phyloP scores from a whole-genome alignment of 2,797 vertebrate genomes.

The Protonibea diacanthus region DNA sequence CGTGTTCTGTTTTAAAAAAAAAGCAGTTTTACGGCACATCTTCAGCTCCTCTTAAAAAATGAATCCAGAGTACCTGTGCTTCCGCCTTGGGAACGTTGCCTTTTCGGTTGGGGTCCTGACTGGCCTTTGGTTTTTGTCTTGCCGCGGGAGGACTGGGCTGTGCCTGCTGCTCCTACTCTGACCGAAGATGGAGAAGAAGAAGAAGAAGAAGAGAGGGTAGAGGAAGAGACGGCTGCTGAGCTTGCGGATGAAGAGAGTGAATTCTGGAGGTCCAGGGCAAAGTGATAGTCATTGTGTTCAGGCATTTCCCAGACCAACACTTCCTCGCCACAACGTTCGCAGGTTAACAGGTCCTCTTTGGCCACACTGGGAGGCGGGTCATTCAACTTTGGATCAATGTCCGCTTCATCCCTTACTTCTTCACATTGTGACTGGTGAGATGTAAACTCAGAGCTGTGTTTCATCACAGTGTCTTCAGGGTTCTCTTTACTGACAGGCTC shows the following conservation, averaged over 20 bases:
- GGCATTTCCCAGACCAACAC: constrained; percentile 93
- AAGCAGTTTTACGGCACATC: not conserved
- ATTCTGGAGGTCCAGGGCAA: constrained; percentile 93
- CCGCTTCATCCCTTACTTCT: constrained; percentile 30
- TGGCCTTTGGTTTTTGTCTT: constrained; percentile 87
- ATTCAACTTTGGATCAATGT: not conserved
- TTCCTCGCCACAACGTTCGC: constrained; percentile 89
- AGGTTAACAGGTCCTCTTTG: constrained; percentile 85
- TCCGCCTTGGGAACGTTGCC: constrained; percentile 77
- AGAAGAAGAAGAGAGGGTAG: constrained; percentile 26
- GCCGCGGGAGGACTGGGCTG: constrained; percentile 43
- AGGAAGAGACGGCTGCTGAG: constrained; percentile 35
- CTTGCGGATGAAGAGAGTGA: constrained; percentile 81
- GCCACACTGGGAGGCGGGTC: constrained; percentile 3
- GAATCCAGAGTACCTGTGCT: constrained; percentile 87
- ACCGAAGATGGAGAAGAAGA: constrained; percentile 59
- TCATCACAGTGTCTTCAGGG: constrained; percentile 9
- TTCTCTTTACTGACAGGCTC: not conserved
- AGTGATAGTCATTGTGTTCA: constrained; percentile 96
- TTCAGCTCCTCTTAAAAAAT: constrained; percentile 90
- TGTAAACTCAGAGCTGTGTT: constrained; percentile 10
- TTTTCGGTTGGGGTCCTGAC: constrained; percentile 85
- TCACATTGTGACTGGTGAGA: constrained; percentile 6
- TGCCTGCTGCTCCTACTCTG: constrained; percentile 45
- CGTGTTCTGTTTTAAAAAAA: not conserved